These are phyloP conservation scores for Odontesthes bonariensis DNA, from an alignment of 2,113 vertebrate species.

Conservation along the genomic window DNA sequence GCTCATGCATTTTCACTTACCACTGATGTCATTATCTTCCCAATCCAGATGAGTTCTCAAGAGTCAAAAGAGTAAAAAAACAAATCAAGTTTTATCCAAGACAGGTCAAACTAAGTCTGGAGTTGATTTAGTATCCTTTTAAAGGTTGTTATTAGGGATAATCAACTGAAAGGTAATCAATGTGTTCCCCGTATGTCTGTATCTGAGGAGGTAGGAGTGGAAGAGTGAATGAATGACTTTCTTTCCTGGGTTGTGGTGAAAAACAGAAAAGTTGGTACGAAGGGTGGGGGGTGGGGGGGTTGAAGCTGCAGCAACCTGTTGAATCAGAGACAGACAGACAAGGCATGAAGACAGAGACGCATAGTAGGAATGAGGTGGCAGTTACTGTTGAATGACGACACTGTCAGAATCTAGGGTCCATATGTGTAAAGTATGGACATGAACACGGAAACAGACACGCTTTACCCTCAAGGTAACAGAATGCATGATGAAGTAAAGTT, in stretches of 20 bases:
- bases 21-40: conserved; percentile 51
- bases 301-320: conserved; percentile 78
- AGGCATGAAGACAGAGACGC: conserved; percentile 2
- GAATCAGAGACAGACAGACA: conserved; percentile 42
- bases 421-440: neutral
- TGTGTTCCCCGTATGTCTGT: conserved; percentile 29
- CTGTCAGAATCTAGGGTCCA: conserved; percentile 28
- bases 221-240: conserved; percentile 67
- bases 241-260: conserved; percentile 36
- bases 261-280: conserved; percentile 60
- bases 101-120: conserved; percentile 14
- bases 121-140: conserved; percentile 40
- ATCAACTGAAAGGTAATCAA: conserved; percentile 21
- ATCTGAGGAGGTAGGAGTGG: conserved; percentile 46
- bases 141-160: conserved; percentile 15
- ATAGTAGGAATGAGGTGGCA: conserved; percentile 13
- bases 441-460: conserved; percentile 3
- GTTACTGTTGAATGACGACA: conserved; percentile 51
- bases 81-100: conserved; percentile 52
- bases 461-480: conserved; percentile 12
- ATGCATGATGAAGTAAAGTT: conserved; percentile 26
- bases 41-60: conserved; percentile 46
- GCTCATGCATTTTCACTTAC: conserved; percentile 63
- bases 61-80: neutral
- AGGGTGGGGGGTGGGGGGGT: conserved; percentile 65